Evolutionary conservation across 2,888 invertebrate genomes (phyloP), one percentile per base, ranked within the genome.

Genomic region (Seira ritae): DNA sequence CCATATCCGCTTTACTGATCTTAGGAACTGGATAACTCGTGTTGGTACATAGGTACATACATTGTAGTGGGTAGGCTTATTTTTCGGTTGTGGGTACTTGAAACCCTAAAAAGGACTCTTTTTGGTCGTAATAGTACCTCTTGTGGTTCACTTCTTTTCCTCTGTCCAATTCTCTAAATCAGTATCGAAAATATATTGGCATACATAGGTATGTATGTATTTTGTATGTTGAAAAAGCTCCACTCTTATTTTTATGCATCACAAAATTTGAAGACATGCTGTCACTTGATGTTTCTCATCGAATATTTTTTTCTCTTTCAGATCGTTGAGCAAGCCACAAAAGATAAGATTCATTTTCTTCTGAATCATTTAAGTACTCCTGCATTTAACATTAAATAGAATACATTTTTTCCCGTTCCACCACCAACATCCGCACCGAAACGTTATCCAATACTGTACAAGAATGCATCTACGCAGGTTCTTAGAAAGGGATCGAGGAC

Each of bases 211-310:
- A 20, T 24, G 31, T 62, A 55, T 19, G 12, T 66, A 22, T 24
- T 31, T 55, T 20, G 55, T 69, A 24, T 79, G 8, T 6, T 10
- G n/a, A 60, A 60, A 17, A 60, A 60, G 17, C 60, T 77, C 46
- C 46, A 66, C 46, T 79, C 71, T 19, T 67, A 72, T 80, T 74
- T 80, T 84, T 76, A 84, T 80, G 84, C 84, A 71, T 84, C 84
- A 84, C 50, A 71, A 72, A 80, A 31, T 76, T 76, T 80, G 68
- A 84, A 76, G 79, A 84, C 74, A 55, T 71, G 67, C 74, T 80
- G 84, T 84, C 84, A 84, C 71, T 80, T 80, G 42, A 76, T 72
- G 72, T 76, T 80, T 71, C 71, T 79, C 62, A 67, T 65, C 46
- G n/a, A 67, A 77, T 19, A 65, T 69, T 68, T 70, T 76, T 74